phyloP scores from a whole-genome alignment of 2,888 invertebrate genomes.

The Endotricha flammealis region DNA sequence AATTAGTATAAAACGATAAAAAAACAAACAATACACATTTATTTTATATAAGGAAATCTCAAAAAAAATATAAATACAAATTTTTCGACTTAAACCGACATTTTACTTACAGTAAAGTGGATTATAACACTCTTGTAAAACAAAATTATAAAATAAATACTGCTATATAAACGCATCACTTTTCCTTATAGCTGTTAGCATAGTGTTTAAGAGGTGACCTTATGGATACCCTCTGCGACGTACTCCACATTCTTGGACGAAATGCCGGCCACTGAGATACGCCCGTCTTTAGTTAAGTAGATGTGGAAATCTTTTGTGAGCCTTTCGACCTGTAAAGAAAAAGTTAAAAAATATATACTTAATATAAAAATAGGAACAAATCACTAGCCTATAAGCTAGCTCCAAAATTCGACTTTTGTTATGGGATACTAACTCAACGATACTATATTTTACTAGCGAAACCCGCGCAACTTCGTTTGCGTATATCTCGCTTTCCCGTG shows the following conservation, averaged over 20 bases:
- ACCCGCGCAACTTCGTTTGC: no score
- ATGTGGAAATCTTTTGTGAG: slow-evolving; percentile 94
- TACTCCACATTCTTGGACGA: slow-evolving; percentile 96
- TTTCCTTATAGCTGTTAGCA: slow-evolving; percentile 18
- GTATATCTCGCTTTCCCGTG: no score
- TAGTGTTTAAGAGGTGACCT: slow-evolving; percentile 86
- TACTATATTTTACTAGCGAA: no score
- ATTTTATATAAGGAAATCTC: no score
- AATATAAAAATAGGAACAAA: no score
- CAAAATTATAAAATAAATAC: slow-evolving; percentile 44
- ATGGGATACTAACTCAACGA: no score
- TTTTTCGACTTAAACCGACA: slow-evolving; percentile 13
- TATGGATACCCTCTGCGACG: slow-evolving; percentile 94
- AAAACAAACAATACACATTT: no score
- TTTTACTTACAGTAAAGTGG: slow-evolving; percentile 9
- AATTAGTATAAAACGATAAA: no score
- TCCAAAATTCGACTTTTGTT: no score
- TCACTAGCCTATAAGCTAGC: no score
- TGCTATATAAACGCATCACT: slow-evolving; percentile 29
- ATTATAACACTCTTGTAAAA: slow-evolving; percentile 22
- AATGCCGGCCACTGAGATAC: slow-evolving; percentile 98
- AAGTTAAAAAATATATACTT: no score
- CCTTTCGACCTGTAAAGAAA: slow-evolving; percentile 85
- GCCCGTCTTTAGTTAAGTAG: slow-evolving; percentile 97
- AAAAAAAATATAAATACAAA: slow-evolving; percentile 25